Evolutionary conservation across 2,113 vertebrate species (phyloP).

Genomic region (Mesembrinibis cayennensis): DNA sequence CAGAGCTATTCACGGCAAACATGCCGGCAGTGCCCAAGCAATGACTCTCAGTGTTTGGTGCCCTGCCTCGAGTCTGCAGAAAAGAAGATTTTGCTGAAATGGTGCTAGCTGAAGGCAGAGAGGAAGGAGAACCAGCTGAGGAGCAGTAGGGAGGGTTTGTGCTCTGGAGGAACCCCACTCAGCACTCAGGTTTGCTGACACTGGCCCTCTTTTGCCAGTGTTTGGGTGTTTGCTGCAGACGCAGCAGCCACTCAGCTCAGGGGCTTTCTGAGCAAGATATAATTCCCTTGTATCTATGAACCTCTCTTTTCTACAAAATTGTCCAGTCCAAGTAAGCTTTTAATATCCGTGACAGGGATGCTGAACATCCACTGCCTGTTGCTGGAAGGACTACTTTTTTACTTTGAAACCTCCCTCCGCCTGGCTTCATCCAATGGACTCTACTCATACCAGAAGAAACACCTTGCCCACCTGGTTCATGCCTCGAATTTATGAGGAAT

Average conservation of each 20-base stretch:
- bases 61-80: not conserved
- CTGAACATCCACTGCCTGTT: not conserved
- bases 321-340: not conserved
- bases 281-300: not conserved
- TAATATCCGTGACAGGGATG: not conserved
- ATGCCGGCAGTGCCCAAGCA: not conserved
- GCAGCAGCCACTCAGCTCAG: fast-evolving
- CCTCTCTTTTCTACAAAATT: not conserved
- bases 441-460: not conserved
- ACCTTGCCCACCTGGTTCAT: not conserved
- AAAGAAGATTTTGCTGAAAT: not conserved
- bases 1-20: not conserved
- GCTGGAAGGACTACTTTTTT: not conserved
- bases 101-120: not conserved
- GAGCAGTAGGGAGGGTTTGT: not conserved
- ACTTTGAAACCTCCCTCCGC: not conserved
- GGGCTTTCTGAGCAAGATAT: not conserved
- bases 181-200: not conserved
- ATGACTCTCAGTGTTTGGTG: not conserved
- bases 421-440: not conserved
- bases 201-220: not conserved
- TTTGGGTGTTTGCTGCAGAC: not conserved
- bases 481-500: not conserved
- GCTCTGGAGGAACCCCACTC: not conserved
- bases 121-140: not conserved